Base-by-base conservation (phyloP, 2,113 vertebrate genomes). In the Elachura formosa region DNA sequence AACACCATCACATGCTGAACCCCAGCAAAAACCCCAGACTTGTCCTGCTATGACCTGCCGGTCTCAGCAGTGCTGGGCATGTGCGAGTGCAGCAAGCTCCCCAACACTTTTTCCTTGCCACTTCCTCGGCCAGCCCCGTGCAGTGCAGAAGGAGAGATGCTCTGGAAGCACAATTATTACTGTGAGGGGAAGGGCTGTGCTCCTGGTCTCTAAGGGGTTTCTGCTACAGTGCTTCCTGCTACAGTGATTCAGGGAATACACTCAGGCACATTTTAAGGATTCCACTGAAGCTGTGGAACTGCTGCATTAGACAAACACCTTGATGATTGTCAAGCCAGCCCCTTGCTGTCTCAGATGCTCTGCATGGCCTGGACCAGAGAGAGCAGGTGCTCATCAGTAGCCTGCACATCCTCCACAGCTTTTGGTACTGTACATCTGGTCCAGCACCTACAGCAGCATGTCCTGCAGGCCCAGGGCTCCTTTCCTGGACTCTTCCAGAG, bases 301-400 rank as follows among this genome's bases (percentile, higher is more conserved):
- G 92, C 77, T 89, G 95, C 94, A 71, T 87, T 62, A 71, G 61
- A 87, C 10, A 29, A 94, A 91, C 46, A 82, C 52, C 71, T 75
- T 72, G 72, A 40, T 2, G 69, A 26, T 40, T 95, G 82, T 36
- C 81, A 82, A 46, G 85, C n/a, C 88, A 78, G 92, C 43, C 88
- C 68, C 22, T 38, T 59, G 93, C 78, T 59, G 66, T 22, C 85
- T 78, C 81, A 81, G 78, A 77, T 84, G 52, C 78, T 93, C 72
- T 49, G 18, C 64, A 12, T 11, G 36, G 82, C 74, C 68, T 71
- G 55, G 85, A 68, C 82, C 74, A 63, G 74, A 51, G 61, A 5
- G 20, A 38, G 81, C 73, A 89, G 69, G 55, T 23, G n/a, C 46
- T 77, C 63, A 43, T 26, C 48, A 81, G 48, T 0, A 62, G 54